Evolutionary conservation across 2,797 vertebrate species (phyloP).

Genomic region (Nothura maculosa): DNA sequence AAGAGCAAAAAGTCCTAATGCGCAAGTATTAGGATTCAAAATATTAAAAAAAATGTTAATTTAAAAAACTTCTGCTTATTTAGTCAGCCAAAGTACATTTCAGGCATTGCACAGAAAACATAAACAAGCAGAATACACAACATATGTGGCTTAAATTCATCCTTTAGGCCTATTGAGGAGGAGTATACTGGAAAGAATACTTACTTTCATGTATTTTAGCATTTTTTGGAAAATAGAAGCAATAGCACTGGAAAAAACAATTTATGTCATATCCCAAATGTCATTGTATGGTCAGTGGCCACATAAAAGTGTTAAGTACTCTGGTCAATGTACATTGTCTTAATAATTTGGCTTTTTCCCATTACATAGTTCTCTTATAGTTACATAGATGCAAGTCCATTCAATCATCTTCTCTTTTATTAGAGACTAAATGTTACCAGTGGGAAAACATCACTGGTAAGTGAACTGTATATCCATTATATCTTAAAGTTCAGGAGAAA

Average conservation of each 20-base stretch:
- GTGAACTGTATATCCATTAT: conserved; percentile 13
- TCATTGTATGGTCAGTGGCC: not conserved
- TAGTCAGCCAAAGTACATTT: not conserved
- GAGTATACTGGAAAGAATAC: not conserved
- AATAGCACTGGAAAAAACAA: not conserved
- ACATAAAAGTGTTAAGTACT: not conserved
- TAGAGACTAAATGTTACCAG: conserved; percentile 23
- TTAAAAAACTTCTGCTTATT: not conserved
- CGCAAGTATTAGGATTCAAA: not conserved
- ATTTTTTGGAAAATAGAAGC: not conserved
- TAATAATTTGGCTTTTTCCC: not conserved
- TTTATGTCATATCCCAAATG: not conserved
- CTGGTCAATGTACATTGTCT: not conserved
- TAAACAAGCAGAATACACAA: not conserved
- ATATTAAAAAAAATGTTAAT: not conserved
- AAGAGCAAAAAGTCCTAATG: not conserved
- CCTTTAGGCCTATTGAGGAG: not conserved
- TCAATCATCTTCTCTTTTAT: not conserved
- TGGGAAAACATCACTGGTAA: conserved; percentile 1
- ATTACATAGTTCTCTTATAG: not conserved
- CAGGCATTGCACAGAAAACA: not conserved
- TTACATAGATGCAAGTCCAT: conserved; percentile 25
- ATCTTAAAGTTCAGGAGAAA: conserved; percentile 33
- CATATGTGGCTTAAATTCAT: not conserved
- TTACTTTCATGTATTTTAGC: not conserved